Conservation (phyloP, 2,113 vertebrate genomes). For the Butastur rufipennis region DNA sequence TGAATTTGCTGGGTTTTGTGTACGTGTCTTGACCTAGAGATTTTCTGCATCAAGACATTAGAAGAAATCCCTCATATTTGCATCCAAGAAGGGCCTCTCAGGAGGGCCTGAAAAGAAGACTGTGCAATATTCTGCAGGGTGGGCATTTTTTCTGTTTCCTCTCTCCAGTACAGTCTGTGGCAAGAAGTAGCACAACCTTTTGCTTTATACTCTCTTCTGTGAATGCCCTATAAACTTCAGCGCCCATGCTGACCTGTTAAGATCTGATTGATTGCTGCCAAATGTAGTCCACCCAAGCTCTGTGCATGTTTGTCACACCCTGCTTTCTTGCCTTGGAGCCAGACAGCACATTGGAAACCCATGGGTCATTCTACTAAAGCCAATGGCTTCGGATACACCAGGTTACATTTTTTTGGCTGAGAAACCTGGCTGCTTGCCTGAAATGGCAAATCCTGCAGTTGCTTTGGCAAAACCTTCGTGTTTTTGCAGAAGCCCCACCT, state of each 20-base stretch:
- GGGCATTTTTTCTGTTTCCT: not conserved
- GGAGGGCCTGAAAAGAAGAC: not conserved
- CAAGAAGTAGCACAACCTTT: not conserved
- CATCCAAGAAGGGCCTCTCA: not conserved
- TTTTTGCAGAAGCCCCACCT: not conserved
- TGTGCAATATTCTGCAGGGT: not conserved
- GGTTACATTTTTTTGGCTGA: not conserved
- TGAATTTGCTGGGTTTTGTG: not conserved
- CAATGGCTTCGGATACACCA: fast-evolving
- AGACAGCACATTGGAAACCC: not conserved
- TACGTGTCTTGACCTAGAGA: not conserved
- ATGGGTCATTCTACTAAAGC: not conserved
- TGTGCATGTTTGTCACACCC: not conserved
- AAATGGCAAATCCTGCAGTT: not conserved
- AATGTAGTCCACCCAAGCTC: not conserved
- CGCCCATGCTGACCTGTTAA: not conserved
- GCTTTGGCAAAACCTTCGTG: not conserved
- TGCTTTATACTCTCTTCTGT: not conserved
- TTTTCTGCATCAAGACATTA: not conserved
- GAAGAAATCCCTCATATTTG: not conserved
- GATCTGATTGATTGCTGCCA: not conserved
- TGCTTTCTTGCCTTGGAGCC: not conserved
- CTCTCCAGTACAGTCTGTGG: not conserved
- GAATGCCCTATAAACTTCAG: not conserved
- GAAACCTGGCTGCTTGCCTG: not conserved